Evolutionary conservation across 2,888 invertebrate genomes (phyloP).

Genomic region (Protonemura montana): DNA sequence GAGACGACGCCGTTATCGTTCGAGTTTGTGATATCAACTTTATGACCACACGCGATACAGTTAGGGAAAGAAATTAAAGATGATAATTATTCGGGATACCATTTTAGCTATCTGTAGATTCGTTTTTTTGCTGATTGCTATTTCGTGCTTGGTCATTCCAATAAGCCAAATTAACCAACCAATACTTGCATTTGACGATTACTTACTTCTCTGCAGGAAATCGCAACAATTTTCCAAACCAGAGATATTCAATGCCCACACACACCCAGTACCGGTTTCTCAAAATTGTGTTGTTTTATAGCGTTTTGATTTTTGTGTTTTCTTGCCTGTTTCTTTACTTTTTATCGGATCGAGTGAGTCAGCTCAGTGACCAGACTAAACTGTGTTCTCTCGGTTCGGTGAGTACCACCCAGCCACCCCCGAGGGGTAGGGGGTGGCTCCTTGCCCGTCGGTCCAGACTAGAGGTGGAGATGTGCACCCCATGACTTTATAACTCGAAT

Average conservation of each 20-base stretch:
- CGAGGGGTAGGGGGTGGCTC: constrained; percentile 55
- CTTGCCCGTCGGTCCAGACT: constrained; percentile 48
- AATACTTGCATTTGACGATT: background rate
- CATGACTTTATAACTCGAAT: constrained; percentile 31
- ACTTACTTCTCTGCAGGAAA: background rate
- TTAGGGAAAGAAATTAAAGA: constrained; percentile 2
- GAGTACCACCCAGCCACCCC: constrained; percentile 21
- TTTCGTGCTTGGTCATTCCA: constrained; percentile 9
- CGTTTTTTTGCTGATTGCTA: background rate
- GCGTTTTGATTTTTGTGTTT: constrained; percentile 15
- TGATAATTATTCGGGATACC: background rate
- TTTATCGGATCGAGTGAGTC: constrained; percentile 35
- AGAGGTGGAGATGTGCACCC: background rate
- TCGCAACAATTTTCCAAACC: too few species aligned
- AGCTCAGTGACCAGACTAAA: constrained; percentile 39
- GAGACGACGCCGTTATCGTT: constrained; percentile 7
- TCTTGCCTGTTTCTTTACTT: constrained; percentile 17
- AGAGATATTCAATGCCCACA: too few species aligned
- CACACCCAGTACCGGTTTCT: too few species aligned
- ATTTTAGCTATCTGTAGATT: background rate
- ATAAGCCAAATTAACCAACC: background rate
- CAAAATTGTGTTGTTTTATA: background rate
- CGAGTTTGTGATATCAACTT: background rate
- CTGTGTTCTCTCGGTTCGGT: constrained; percentile 38
- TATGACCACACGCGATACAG: background rate